A percentile compares a stretch with the other conserved stretches of the same genome.
These are phyloP conservation scores for Proteles cristata DNA, from an alignment of 2,113 vertebrate genomes.

Conservation along the genomic window DNA sequence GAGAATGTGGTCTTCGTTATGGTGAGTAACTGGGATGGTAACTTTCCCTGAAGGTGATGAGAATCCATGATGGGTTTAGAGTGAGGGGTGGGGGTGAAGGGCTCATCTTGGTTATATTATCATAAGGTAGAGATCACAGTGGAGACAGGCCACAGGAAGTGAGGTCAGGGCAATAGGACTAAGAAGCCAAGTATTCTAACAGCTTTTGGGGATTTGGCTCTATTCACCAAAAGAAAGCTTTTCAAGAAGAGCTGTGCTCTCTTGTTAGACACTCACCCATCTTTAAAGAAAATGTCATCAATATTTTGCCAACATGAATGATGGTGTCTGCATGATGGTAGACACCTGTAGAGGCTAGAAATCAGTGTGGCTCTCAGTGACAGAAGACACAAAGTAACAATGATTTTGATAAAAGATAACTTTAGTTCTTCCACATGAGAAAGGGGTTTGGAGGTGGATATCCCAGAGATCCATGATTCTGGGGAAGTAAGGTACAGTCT, in stretches of 20 bases:
- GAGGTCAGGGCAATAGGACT: not conserved
- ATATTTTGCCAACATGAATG: not conserved
- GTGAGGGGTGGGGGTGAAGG: not conserved
- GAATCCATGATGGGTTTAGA: not conserved
- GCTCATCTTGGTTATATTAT: not conserved
- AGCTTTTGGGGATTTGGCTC: no score
- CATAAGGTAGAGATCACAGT: not conserved
- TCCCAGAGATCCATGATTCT: not conserved
- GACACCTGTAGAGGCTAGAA: not conserved
- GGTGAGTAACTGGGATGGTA: not conserved
- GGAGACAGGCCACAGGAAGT: not conserved
- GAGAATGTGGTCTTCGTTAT: not conserved
- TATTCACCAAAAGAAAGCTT: no score
- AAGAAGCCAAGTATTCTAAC: not conserved
- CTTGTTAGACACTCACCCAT: not conserved
- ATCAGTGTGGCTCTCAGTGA: not conserved
- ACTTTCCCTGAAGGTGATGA: not conserved
- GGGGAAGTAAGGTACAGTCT: not conserved
- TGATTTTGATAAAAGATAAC: not conserved
- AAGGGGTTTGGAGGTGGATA: not conserved
- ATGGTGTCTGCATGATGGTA: not conserved
- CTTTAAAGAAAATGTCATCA: not conserved
- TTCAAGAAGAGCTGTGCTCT: not conserved
- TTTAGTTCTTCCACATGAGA: not conserved
- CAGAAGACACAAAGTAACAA: not conserved